Conservation (phyloP, 1,140 invertebrate genomes). For the Thaumatotibia leucotreta region DNA sequence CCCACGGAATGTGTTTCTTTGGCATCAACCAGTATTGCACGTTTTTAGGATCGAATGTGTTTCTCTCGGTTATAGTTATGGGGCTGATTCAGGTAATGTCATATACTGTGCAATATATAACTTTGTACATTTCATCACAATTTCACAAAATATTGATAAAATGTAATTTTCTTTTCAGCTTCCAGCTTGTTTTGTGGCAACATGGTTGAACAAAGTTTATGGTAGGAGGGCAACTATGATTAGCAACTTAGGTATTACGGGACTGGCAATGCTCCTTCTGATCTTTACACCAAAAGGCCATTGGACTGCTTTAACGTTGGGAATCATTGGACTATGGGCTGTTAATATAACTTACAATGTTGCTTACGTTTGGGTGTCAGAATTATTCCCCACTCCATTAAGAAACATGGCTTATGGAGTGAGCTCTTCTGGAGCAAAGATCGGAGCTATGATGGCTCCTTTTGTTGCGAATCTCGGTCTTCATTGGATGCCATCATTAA, state of each 20-base stretch:
- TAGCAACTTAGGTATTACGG: constrained; percentile 8
- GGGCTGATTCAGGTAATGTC: constrained; percentile 34
- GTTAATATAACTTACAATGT: background rate
- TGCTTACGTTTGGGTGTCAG: constrained; percentile 68
- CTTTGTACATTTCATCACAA: too few species aligned
- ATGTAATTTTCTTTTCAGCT: constrained; percentile 19
- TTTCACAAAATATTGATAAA: too few species aligned
- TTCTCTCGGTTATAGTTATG: constrained; percentile 28
- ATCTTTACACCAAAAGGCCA: constrained; percentile 29
- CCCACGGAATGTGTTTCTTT: constrained; percentile 30
- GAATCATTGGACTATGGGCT: constrained; percentile 26
- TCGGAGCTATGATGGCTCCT: constrained; percentile 72
- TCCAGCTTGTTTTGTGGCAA: constrained; percentile 16
- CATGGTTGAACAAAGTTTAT: constrained; percentile 30
- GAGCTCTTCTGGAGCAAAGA: constrained; percentile 63
- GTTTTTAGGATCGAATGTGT: constrained; percentile 32
- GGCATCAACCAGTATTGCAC: constrained; percentile 44
- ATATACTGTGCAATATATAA: background rate
- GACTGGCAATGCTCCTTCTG: constrained; percentile 27
- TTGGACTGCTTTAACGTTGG: constrained; percentile 25
- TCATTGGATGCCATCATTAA: constrained; percentile 77
- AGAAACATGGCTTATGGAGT: constrained; percentile 72
- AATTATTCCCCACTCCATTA: constrained; percentile 75
- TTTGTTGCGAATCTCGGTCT: constrained; percentile 44
- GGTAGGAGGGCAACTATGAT: constrained; percentile 27